phyloP scores from a whole-genome alignment of 2,113 vertebrate species.

The Carassius gibelio region DNA sequence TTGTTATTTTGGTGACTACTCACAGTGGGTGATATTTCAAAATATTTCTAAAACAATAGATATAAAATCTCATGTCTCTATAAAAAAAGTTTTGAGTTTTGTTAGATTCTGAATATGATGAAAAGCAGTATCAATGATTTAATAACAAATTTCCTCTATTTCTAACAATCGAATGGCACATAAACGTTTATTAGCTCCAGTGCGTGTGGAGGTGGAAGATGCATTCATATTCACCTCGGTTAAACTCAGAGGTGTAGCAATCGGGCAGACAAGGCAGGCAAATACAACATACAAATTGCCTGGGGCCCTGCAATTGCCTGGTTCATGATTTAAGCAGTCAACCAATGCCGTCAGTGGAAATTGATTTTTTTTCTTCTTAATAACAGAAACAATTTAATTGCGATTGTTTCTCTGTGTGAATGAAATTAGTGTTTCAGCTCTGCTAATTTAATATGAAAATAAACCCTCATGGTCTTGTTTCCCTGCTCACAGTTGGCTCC shows the following conservation, averaged over 20 bases:
- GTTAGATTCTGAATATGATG: background rate
- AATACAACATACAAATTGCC: no score
- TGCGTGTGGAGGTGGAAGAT: background rate
- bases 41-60: no score
- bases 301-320: background rate
- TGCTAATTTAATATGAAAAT: background rate
- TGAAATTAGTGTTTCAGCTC: background rate
- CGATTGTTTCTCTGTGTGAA: background rate
- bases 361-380: background rate
- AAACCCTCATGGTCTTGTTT: background rate
- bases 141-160: background rate
- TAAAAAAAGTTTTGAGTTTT: background rate
- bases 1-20: no score
- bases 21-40: no score
- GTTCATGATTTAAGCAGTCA: background rate
- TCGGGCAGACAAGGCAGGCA: no score
- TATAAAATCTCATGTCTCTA: no score
- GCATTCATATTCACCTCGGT: background rate
- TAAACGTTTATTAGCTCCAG: background rate
- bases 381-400: background rate
- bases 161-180: background rate
- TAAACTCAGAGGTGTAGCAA: no score
- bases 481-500: background rate
- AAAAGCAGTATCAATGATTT: background rate
- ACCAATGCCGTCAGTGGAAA: background rate